These are phyloP conservation scores for Campylorhamphus procurvoides DNA, from an alignment of 2,113 vertebrate species.

Conservation along the genomic window DNA sequence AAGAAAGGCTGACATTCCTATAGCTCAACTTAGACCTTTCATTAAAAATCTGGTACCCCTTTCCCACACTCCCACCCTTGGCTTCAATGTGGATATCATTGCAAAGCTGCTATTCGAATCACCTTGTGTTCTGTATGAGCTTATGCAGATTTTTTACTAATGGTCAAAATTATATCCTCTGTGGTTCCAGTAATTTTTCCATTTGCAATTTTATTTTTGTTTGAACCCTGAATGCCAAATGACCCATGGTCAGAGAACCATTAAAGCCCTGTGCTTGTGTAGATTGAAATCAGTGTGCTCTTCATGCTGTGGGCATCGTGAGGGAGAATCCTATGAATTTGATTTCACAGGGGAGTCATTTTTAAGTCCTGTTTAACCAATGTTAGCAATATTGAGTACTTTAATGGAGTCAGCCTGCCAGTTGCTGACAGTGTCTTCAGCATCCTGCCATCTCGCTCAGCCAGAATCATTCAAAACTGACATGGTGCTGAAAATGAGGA, in stretches of 20 bases:
- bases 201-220: neutral
- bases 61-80: neutral
- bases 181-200: neutral
- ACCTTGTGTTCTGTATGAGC: neutral
- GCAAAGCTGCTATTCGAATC: neutral
- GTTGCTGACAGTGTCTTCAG: conserved; percentile 49
- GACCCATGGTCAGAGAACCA: neutral
- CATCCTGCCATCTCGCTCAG: conserved; percentile 37
- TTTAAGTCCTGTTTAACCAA: conserved; percentile 1
- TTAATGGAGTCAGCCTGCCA: conserved; percentile 25
- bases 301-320: rapidly evolving
- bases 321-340: neutral
- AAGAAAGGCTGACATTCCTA: neutral
- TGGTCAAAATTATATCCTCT: neutral
- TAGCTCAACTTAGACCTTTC: neutral
- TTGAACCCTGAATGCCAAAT: neutral
- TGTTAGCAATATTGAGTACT: conserved; percentile 10
- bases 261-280: neutral
- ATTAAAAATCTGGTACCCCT: neutral
- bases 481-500: conserved; percentile 52
- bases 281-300: neutral
- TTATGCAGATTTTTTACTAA: neutral
- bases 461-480: conserved; percentile 45
- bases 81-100: neutral
- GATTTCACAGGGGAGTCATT: neutral